These are phyloP conservation scores for Pachycephus smyrnensis DNA, from an alignment of 2,888 invertebrate genomes.

Conservation along the genomic window DNA sequence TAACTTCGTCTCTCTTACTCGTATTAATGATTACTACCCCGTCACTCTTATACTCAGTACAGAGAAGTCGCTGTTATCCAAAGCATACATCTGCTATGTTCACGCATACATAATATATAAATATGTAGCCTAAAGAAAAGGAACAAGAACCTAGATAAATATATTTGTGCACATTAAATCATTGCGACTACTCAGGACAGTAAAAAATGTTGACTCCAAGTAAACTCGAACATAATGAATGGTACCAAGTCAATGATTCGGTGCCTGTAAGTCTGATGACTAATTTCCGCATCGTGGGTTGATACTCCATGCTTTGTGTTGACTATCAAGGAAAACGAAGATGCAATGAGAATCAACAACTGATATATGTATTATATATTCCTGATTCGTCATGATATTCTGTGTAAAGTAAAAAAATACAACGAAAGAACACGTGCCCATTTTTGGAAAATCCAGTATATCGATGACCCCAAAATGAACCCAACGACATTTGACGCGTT, in stretches of 20 bases:
- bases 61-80: neutral
- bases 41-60: neutral
- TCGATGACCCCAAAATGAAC: neutral
- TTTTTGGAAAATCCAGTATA: neutral
- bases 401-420: neutral
- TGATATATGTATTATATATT: too few relatives aligned
- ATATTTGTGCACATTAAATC: neutral
- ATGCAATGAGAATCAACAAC: neutral
- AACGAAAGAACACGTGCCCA: neutral
- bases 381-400: neutral
- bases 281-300: conserved; percentile 41
- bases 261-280: conserved; percentile 49
- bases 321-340: neutral
- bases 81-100: neutral
- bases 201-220: neutral
- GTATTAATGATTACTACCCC: neutral
- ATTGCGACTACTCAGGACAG: neutral
- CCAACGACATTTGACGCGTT: neutral
- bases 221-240: conserved; percentile 53
- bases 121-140: neutral
- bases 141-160: neutral
- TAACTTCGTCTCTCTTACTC: neutral
- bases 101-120: neutral
- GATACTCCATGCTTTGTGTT: conserved; percentile 17
- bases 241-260: conserved; percentile 51